Percentiles rank a stretch among this genome's conserved stretches.
These are phyloP conservation scores for Spicauda simplicius DNA, from an alignment of 2,888 invertebrate genomes.

Conservation along the genomic window DNA sequence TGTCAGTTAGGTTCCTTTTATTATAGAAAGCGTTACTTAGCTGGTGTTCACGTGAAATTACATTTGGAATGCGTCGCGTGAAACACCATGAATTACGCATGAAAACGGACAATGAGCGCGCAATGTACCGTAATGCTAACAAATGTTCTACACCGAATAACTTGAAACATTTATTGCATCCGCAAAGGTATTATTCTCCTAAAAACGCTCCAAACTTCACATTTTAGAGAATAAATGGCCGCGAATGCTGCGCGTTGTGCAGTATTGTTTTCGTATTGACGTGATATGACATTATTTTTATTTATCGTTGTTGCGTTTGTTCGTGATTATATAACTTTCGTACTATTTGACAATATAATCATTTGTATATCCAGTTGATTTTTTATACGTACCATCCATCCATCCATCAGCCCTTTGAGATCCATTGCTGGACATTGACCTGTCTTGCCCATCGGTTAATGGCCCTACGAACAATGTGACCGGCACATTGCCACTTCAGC, in stretches of 20 bases:
- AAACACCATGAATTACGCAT: conserved; percentile 75
- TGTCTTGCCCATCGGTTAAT: too few relatives aligned
- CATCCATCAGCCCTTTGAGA: too few relatives aligned
- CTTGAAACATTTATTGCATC: conserved; percentile 31
- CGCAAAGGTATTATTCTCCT: conserved; percentile 24
- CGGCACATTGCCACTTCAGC: too few relatives aligned
- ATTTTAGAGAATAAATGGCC: conserved; percentile 10
- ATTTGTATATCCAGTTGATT: too few relatives aligned
- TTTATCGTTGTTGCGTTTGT: too few relatives aligned
- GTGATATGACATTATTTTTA: background rate
- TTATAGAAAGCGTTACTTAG: conserved; percentile 48
- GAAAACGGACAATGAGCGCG: conserved; percentile 65
- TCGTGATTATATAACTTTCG: too few relatives aligned
- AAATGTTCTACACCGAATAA: conserved; percentile 42
- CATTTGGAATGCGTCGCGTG: conserved; percentile 75
- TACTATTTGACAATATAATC: too few relatives aligned
- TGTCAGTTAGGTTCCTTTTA: conserved; percentile 3
- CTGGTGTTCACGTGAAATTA: conserved; percentile 62
- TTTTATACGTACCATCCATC: too few relatives aligned
- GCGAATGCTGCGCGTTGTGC: background rate
- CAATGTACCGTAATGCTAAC: conserved; percentile 64
- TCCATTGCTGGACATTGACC: too few relatives aligned
- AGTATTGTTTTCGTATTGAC: background rate
- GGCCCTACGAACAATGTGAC: too few relatives aligned
- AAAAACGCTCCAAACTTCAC: conserved; percentile 16